Evolutionary conservation across 1,140 invertebrate species (phyloP).

Genomic region (Drosophila repletoides): DNA sequence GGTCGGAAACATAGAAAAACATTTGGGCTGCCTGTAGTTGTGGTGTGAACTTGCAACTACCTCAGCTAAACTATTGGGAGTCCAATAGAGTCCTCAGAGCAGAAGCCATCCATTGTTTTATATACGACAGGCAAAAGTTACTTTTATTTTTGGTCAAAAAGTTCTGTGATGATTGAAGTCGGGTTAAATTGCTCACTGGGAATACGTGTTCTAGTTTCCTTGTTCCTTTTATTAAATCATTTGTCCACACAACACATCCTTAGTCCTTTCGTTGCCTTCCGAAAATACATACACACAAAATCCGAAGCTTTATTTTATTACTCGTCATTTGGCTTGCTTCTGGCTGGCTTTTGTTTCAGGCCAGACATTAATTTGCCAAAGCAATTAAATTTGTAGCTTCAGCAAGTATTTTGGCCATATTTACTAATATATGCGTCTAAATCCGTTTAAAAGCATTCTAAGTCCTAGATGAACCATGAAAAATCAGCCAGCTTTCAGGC

Average conservation of each 20-base stretch:
- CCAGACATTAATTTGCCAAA: slow-evolving; percentile 54
- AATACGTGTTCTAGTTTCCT: slow-evolving; percentile 46
- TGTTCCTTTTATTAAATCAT: slow-evolving; percentile 41
- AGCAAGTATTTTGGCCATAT: slow-evolving; percentile 2
- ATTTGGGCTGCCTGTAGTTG: slow-evolving; percentile 39
- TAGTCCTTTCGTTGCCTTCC: too few relatives aligned
- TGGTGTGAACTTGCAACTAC: slow-evolving; percentile 60
- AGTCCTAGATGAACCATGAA: slow-evolving; percentile 12
- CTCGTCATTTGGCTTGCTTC: slow-evolving; percentile 35
- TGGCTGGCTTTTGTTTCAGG: slow-evolving; percentile 37
- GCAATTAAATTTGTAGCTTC: slow-evolving; percentile 56
- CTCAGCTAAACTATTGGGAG: slow-evolving; percentile 23
- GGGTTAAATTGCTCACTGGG: background rate
- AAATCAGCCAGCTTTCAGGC: slow-evolving; percentile 5
- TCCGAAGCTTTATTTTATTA: slow-evolving; percentile 51
- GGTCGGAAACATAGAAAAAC: slow-evolving; percentile 12
- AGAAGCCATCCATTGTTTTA: too few relatives aligned
- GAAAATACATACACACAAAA: background rate
- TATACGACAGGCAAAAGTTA: background rate
- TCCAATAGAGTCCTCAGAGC: too few relatives aligned
- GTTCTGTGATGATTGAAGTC: slow-evolving; percentile 17
- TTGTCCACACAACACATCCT: slow-evolving; percentile 30
- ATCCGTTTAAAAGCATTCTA: slow-evolving; percentile 31
- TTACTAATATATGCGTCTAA: slow-evolving; percentile 37
- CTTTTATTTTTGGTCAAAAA: background rate